Evolutionary conservation across 2,888 invertebrate species (phyloP), one percentile per base, ranked within the genome.

Genomic region (Morpho helenor): DNA sequence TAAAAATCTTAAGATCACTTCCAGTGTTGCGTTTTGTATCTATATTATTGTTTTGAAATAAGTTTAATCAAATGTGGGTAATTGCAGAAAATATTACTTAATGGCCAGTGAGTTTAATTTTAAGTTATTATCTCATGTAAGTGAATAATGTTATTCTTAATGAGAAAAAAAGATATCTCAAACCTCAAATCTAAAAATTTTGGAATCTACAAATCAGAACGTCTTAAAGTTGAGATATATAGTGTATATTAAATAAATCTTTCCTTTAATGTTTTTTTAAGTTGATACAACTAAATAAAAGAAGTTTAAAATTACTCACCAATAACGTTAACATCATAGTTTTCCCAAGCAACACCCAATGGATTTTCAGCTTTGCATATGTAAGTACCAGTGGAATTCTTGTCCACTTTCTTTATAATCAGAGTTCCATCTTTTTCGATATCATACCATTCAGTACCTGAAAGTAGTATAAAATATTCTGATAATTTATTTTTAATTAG

Each of bases 401-500:
- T 52, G 7, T 72, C 73, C 0, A 84, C 53, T 47, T 79, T 69
- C 45, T 71, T 77, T 39, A 85, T 75, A 2, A 75, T 45, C 5
- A 85, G 64, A 8, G 77, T 75, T 0, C 78, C 82, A 31, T 82
- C 73, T 2, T 68, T 66, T 23, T 72, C 68, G 7, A 77, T 68
- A n/a, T 74, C 70, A 42, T 71, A 73, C 72, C 73, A 76, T n/a
- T 72, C 64, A 8, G 75, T 66, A 39, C 76, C 85, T 84, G 41
- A 40, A 60, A 55, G 9, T 41, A 16, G 16, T 52, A 9, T 8
- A 7, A 41, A 52, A 8, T 7, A 23, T 40, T 43, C 16, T 16
- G 16, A 23, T n/a, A 23, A 42, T 45, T 45, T n/a, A 45, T 45
- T n/a, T 9, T 45, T 7, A n/a, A 45, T 45, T 1, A 16, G 16